phyloP scores from a whole-genome alignment of 23 tunicate genomes.

The Halocynthia aurantium region DNA sequence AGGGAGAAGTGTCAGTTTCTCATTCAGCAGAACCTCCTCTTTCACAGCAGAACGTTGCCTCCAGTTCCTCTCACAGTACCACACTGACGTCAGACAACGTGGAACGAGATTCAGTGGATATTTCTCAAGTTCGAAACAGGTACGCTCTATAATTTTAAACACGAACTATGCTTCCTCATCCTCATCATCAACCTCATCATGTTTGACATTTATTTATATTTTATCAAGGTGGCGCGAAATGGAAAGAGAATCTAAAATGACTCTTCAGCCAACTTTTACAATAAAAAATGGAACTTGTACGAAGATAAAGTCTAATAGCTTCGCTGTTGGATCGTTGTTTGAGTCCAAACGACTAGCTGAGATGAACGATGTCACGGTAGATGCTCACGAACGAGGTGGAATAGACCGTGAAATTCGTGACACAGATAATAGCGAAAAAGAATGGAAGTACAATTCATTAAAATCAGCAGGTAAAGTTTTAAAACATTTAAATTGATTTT shows the following conservation, averaged over 20 bases:
- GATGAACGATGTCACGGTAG: neutral
- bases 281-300: slow-evolving; percentile 2
- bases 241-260: too few relatives aligned
- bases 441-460: slow-evolving; percentile 29
- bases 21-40: neutral
- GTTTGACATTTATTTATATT: too few relatives aligned
- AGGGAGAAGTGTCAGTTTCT: neutral
- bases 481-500: too few relatives aligned
- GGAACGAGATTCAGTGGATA: slow-evolving; percentile 38
- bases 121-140: slow-evolving; percentile 48
- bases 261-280: too few relatives aligned
- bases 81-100: slow-evolving; percentile 34
- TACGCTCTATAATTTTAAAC: neutral
- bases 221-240: too few relatives aligned
- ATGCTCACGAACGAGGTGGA: slow-evolving; percentile 17
- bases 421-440: slow-evolving; percentile 66
- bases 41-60: neutral
- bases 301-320: neutral
- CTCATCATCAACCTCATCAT: too few relatives aligned
- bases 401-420: slow-evolving; percentile 69
- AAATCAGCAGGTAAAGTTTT: neutral
- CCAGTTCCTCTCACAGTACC: neutral
- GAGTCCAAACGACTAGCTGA: neutral
- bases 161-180: too few relatives aligned
- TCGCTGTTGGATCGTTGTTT: neutral